Percentiles rank a stretch among this genome's conserved stretches.
Evolutionary conservation across 2,888 invertebrate species (phyloP).

Genomic region (Amblyjoppa proteus): DNA sequence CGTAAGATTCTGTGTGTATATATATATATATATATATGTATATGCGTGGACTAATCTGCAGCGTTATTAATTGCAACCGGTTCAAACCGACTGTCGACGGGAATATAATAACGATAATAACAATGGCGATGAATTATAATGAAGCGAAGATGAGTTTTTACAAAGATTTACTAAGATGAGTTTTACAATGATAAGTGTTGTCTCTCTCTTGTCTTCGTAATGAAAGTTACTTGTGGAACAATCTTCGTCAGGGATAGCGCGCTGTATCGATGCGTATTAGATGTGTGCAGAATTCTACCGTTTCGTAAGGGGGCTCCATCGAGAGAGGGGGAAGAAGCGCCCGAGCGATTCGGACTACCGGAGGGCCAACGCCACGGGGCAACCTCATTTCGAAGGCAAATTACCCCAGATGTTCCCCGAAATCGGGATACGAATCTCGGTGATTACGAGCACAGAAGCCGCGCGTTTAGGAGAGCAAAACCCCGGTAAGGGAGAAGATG

Average conservation of each 20-base stretch:
- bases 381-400: constrained; percentile 82
- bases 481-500: constrained; percentile 37
- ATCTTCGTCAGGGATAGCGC: background rate
- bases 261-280: background rate
- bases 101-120: constrained; percentile 22
- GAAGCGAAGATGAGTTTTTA: background rate
- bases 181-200: background rate
- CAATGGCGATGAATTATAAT: constrained; percentile 37
- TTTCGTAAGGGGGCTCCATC: background rate
- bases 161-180: background rate
- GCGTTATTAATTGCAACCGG: constrained; percentile 57
- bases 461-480: constrained; percentile 55
- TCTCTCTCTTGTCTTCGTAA: background rate
- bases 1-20: background rate
- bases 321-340: constrained; percentile 34
- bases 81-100: constrained; percentile 11
- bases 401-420: constrained; percentile 83
- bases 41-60: constrained; percentile 35
- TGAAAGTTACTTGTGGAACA: background rate
- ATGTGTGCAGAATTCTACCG: background rate
- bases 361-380: constrained; percentile 54
- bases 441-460: constrained; percentile 82
- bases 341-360: constrained; percentile 58
- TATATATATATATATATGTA: background rate
- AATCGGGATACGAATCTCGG: constrained; percentile 81